These are phyloP conservation scores for Aphaenogaster rudis DNA, from an alignment of 1,140 invertebrate species.

Conservation along the genomic window DNA sequence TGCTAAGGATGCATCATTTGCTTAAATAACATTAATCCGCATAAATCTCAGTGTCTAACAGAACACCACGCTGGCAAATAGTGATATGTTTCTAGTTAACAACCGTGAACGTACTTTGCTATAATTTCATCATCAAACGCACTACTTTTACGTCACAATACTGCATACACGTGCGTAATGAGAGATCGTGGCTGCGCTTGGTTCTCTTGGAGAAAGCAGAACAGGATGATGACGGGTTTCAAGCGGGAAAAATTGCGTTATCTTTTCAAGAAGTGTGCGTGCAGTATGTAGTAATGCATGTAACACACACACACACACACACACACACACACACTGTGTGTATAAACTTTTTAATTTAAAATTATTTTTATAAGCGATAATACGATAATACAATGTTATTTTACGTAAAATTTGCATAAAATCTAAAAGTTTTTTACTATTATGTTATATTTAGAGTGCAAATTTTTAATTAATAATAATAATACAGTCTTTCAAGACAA, in stretches of 20 bases:
- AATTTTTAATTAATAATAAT: not conserved
- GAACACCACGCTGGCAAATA: not conserved
- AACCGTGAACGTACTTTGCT: constrained; percentile 55
- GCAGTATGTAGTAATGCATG: not conserved
- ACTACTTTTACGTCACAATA: constrained; percentile 63
- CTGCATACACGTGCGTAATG: constrained; percentile 40
- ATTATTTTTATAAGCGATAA: not conserved
- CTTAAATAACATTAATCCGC: constrained; percentile 31
- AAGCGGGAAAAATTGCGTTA: constrained; percentile 41
- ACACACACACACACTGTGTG: too few species aligned
- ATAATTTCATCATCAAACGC: constrained; percentile 66
- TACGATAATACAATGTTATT: not conserved
- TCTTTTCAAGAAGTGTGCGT: not conserved
- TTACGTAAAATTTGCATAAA: not conserved
- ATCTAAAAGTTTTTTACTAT: not conserved
- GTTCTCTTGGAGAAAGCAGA: constrained; percentile 59
- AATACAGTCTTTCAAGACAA: not conserved
- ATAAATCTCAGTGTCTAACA: constrained; percentile 2
- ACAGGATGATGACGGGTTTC: constrained; percentile 29
- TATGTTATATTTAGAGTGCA: not conserved
- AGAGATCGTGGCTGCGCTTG: constrained; percentile 31
- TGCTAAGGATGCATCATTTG: not conserved
- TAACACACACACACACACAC: too few species aligned
- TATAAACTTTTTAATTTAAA: constrained; percentile 6
- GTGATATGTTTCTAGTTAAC: constrained; percentile 37